Evolutionary conservation across 2,113 vertebrate genomes (phyloP).

Genomic region (Sturnus vulgaris): DNA sequence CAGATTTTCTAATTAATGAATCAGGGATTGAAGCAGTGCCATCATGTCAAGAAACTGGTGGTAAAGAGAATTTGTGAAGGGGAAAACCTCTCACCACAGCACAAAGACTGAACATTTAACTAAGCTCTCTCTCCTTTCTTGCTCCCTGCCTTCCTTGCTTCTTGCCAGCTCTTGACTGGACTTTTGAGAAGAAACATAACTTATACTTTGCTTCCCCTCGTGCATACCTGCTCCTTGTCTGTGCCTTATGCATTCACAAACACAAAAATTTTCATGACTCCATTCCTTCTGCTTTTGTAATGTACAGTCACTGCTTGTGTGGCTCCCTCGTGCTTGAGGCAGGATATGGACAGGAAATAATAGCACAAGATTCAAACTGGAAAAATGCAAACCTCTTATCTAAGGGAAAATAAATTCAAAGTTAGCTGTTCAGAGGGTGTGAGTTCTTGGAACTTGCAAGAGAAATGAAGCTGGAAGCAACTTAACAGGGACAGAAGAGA

Average conservation of each 20-base stretch:
- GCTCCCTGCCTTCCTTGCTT: background rate
- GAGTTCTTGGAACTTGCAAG: slow-evolving; percentile 22
- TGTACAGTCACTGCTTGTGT: slow-evolving; percentile 34
- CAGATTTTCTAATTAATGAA: background rate
- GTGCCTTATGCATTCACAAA: background rate
- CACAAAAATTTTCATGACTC: background rate
- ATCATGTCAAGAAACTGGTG: background rate
- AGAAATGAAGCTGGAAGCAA: background rate
- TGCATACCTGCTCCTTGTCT: background rate
- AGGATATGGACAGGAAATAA: slow-evolving; percentile 65
- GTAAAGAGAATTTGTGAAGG: background rate
- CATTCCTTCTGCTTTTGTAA: slow-evolving; percentile 20
- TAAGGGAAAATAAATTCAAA: slow-evolving; percentile 56
- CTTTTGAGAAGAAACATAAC: background rate
- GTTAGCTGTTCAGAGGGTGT: slow-evolving; percentile 33
- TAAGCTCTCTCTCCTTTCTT: background rate
- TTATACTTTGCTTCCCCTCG: background rate
- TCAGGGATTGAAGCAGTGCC: background rate
- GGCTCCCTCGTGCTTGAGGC: slow-evolving; percentile 37
- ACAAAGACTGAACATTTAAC: background rate
- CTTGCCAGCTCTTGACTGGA: background rate
- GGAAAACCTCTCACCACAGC: background rate
- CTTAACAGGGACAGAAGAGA: background rate
- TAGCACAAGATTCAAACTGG: slow-evolving; percentile 46
- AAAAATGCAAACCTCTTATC: slow-evolving; percentile 64